phyloP scores from a whole-genome alignment of 2,113 vertebrate genomes.

The Indicator maculatus region DNA sequence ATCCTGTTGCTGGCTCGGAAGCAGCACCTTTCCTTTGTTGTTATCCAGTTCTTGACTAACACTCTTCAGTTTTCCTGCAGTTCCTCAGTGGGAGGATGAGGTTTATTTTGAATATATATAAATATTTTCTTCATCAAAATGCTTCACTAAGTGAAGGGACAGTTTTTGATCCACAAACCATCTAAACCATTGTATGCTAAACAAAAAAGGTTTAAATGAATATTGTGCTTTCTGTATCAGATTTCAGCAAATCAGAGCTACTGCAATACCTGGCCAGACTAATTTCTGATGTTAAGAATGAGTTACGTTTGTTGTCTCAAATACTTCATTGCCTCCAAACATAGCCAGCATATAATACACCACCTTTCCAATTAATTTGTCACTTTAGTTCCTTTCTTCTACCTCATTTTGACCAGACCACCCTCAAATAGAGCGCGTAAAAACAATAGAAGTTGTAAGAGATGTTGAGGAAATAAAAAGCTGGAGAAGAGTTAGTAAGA shows the following conservation, averaged over 20 bases:
- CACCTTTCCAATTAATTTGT: neutral
- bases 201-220: neutral
- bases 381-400: neutral
- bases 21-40: conserved; percentile 44
- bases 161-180: neutral
- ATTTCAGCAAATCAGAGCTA: neutral
- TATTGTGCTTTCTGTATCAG: fast-evolving
- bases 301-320: neutral
- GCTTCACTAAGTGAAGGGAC: neutral
- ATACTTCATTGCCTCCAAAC: neutral
- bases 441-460: neutral
- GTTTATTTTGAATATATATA: neutral
- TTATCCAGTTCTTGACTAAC: neutral
- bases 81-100: neutral
- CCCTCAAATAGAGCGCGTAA: neutral
- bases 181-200: neutral
- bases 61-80: neutral
- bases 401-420: neutral
- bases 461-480: neutral
- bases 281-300: neutral
- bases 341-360: neutral
- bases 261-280: neutral
- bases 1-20: conserved; percentile 8
- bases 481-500: neutral
- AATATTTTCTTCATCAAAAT: conserved; percentile 2